Evolutionary conservation across 2,888 invertebrate species (phyloP), one percentile per base, ranked within the genome.

Genomic region (Limenitis camilla): DNA sequence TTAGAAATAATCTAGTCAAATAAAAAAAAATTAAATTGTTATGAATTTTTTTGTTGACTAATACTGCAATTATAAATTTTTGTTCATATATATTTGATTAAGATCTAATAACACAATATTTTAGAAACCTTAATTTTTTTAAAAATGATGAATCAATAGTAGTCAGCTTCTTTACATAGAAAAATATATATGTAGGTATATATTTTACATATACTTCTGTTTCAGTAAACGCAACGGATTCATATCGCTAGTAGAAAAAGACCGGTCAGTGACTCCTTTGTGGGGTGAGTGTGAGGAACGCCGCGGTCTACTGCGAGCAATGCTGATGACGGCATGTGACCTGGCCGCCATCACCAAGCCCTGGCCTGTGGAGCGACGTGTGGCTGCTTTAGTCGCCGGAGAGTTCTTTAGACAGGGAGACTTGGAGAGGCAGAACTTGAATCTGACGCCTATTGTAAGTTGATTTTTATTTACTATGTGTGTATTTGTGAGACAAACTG

Each of bases 271-370:
- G 46, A 64, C 72, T 0, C 61, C 88, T 4, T 89, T 90, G 52
- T 87, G 89, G 83, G 96, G 95, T 91, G 90, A 89, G 53, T 89
- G 90, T 61, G 93, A 93, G 56, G 93, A 93, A 60, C 92, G 95
- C 61, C 91, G 96, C 49, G 94, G 95, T 48, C 84, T 97, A 53
- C 84, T 96, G 47, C 90, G 96, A 30, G 96, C 95, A 8, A 97
- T 97, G 96, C 89, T 96, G 75, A 97, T 97, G 97, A 97, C 97
- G 29, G 96, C 96, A 36, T 97, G 96, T 81, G 97, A 97, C 89
- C 89, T 97, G 62, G 96, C 96, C 50, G 97, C 97, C 60, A 97
- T 97, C 69, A 96, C 96, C 47, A 97, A 97, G 76, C 97, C 97
- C 0, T 97, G 97, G 97, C 93, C 94, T 5, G 93, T 96, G 48